Percentiles rank a stretch among this genome's conserved stretches.
Conservation (phyloP, 2,888 invertebrate genomes). For the Ellobium chinense region DNA sequence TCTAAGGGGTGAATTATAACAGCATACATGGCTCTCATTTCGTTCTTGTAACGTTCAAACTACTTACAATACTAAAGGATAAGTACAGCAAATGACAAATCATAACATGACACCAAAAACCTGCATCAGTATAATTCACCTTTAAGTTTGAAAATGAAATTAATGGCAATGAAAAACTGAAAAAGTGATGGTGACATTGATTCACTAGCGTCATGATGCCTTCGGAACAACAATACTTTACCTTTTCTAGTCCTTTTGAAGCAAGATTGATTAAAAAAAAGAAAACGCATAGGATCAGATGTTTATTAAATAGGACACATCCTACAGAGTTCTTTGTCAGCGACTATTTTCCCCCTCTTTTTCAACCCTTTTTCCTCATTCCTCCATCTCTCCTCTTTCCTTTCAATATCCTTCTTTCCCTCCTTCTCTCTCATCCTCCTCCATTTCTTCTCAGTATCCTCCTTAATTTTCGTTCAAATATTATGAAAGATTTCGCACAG, state of each 20-base stretch:
- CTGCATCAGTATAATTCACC: too few species aligned
- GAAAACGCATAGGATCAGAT: conserved; percentile 6
- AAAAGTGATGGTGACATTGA: background rate
- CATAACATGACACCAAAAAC: too few species aligned
- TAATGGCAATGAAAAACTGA: too few species aligned
- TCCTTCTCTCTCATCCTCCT: background rate
- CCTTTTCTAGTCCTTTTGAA: conserved; percentile 42
- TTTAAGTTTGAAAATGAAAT: too few species aligned
- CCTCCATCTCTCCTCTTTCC: background rate
- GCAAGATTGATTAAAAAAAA: conserved; percentile 10
- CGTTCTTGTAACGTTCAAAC: too few species aligned
- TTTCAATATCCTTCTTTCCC: background rate
- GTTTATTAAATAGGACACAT: background rate
- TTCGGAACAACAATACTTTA: conserved; percentile 14
- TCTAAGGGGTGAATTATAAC: too few species aligned
- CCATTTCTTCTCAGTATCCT: background rate
- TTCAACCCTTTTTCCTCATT: background rate
- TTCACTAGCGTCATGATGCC: background rate
- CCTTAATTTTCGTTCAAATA: background rate
- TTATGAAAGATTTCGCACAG: too few species aligned
- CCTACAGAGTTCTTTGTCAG: too few species aligned
- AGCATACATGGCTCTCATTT: too few species aligned
- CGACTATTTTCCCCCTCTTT: too few species aligned
- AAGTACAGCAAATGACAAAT: too few species aligned
- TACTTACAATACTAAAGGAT: too few species aligned